These are phyloP conservation scores for Peromyscus polionotus DNA, from an alignment of 2,113 vertebrate species.

Conservation along the genomic window DNA sequence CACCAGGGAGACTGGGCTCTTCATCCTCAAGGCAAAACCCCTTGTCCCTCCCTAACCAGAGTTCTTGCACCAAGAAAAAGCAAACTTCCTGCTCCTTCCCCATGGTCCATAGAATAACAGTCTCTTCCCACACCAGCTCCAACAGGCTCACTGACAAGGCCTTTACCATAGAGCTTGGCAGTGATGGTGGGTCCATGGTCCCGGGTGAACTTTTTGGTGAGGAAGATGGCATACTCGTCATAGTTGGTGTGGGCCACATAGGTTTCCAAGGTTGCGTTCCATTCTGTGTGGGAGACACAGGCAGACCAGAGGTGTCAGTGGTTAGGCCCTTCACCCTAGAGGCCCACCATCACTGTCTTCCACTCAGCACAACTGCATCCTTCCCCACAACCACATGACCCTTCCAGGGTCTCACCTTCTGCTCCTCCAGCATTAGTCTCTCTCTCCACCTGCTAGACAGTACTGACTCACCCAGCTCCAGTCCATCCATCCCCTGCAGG, in stretches of 20 bases:
- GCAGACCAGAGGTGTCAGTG: neutral
- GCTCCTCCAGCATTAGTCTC: neutral
- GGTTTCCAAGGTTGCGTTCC: constrained; percentile 86
- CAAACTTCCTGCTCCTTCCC: neutral
- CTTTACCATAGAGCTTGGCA: constrained; percentile 92
- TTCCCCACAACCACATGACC: neutral
- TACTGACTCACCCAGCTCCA: neutral
- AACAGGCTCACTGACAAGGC: fast-evolving
- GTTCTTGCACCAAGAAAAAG: neutral
- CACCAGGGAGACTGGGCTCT: neutral
- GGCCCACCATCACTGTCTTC: neutral
- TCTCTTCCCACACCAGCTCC: neutral
- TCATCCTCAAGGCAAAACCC: neutral
- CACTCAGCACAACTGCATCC: neutral
- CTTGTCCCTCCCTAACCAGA: neutral
- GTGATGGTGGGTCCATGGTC: constrained; percentile 83
- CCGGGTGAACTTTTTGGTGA: constrained; percentile 88
- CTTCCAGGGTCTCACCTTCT: neutral
- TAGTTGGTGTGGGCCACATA: constrained; percentile 95
- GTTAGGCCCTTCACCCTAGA: neutral
- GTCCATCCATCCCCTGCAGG: neutral
- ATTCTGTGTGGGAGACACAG: constrained; percentile 85
- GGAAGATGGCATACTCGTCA: constrained; percentile 91
- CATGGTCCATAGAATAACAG: neutral
- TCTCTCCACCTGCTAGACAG: neutral